Evolutionary conservation across 2,888 invertebrate genomes (phyloP).

Genomic region (Scaptomyza reducta): DNA sequence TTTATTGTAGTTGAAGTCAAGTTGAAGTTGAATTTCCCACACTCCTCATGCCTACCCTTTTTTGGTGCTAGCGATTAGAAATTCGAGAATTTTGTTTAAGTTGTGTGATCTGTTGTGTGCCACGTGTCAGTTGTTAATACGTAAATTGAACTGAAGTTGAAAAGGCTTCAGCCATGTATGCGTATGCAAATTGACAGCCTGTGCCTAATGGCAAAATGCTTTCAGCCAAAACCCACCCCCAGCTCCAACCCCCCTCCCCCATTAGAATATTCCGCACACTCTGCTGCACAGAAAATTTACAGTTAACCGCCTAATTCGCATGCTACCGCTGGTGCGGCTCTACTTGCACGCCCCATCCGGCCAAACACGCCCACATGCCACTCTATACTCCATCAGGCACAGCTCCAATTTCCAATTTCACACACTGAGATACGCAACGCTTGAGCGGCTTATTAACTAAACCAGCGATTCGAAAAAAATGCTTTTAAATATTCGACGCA

Average conservation of each 20-base stretch:
- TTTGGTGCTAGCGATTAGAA: constrained; percentile 7
- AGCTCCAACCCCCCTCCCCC: background rate
- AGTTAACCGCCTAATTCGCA: constrained; percentile 33
- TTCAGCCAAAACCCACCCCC: constrained; percentile 20
- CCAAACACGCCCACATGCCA: constrained; percentile 4
- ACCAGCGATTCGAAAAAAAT: constrained; percentile 48
- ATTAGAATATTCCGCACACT: constrained; percentile 25
- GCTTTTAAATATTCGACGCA: constrained; percentile 50
- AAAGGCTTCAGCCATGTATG: constrained; percentile 39
- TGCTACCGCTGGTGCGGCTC: constrained; percentile 7
- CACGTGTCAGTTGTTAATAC: constrained; percentile 50
- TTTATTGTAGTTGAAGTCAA: no score
- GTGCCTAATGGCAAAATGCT: constrained; percentile 54
- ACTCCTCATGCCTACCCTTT: no score
- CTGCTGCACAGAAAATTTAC: constrained; percentile 36
- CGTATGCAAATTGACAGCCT: constrained; percentile 55
- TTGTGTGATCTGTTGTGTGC: constrained; percentile 27
- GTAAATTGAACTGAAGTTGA: constrained; percentile 46
- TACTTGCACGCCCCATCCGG: no score
- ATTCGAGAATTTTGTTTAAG: constrained; percentile 19
- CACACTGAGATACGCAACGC: constrained; percentile 44
- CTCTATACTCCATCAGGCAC: constrained; percentile 21
- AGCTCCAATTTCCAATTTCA: constrained; percentile 46
- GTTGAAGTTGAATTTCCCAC: no score
- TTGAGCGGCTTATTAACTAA: constrained; percentile 56